Evolutionary conservation across 2,888 invertebrate species (phyloP), one percentile per base, ranked within the genome.

Genomic region (Drosophila neutralis): DNA sequence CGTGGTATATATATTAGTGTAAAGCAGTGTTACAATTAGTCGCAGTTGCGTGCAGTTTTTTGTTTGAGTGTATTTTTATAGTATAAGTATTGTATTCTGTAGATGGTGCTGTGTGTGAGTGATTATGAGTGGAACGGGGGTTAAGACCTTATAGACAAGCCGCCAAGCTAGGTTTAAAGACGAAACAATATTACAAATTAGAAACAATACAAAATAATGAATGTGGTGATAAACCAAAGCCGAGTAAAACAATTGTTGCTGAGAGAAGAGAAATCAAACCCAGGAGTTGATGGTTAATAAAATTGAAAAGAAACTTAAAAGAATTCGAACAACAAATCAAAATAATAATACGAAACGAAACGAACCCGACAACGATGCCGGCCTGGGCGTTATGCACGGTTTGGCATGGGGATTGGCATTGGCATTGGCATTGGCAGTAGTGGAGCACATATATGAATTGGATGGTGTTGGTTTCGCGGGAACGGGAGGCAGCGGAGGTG

Each of bases 311-410:
- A 59, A 78, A 68, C 49, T 59, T 56, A 72, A 49, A 29, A 61
- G 38, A 42, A 59, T 36, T 42, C 31, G 18, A 72, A 69, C 75
- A 65, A 66, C 33, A 76, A 74, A 71, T 79, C 77, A 90, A 84
- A 83, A 65, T 62, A 53, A 72, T 75, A 69, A 70, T 76, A 73
- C 83, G 64, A 68, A 69, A 67, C 66, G 42, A 76, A 90, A 92
- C 92, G 91, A 92, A 93, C 92, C 90, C 88, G 91, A 90, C 73
- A 93, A 92, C 76, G 93, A 93, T 87, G 93, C 93, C 88, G 93
- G 93, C 91, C 93, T 91, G 82, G 93, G 93, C 82, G 92, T 91
- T 76, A 93, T 91, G 80, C 88, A 91, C 82, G 93, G 93, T 90
- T 93, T 93, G 74, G 86, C 78, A 69, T 71, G 76, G 71, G 64